A percentile compares a stretch with the other conserved stretches of the same genome.
These are phyloP conservation scores for Dasyurus viverrinus DNA, from an alignment of 2,113 vertebrate genomes.

Conservation along the genomic window DNA sequence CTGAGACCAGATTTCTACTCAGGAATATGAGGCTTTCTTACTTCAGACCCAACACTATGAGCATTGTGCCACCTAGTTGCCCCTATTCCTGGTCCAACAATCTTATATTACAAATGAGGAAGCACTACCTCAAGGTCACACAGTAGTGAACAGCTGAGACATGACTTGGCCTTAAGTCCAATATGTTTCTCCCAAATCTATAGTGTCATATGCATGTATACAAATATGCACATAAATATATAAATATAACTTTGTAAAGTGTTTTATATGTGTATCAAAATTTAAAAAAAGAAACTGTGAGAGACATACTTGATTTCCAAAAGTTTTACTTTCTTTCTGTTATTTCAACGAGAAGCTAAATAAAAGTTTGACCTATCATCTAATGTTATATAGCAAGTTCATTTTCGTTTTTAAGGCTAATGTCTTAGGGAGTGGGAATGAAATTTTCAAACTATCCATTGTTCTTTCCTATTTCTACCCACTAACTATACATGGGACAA, in stretches of 20 bases:
- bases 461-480: not conserved
- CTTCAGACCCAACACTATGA: not conserved
- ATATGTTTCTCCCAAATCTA: not conserved
- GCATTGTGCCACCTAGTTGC: not conserved
- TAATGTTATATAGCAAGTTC: constrained; percentile 17
- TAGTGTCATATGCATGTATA: not conserved
- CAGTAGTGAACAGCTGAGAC: not conserved
- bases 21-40: not conserved
- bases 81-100: not conserved
- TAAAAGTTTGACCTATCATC: constrained; percentile 12
- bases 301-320: not conserved
- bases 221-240: not conserved
- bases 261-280: not conserved
- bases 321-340: constrained; percentile 13
- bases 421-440: constrained; percentile 25
- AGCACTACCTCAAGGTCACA: not conserved
- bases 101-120: not conserved
- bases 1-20: not conserved
- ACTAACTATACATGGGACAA: not conserved
- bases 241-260: not conserved
- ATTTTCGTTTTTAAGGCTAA: constrained; percentile 36
- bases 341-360: not conserved
- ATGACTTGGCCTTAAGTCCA: not conserved
- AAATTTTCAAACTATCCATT: constrained; percentile 36
- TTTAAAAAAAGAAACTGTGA: not conserved